Evolutionary conservation across 2,113 vertebrate genomes (phyloP), one percentile per base, ranked within the genome.

Genomic region (Anas platyrhynchos): DNA sequence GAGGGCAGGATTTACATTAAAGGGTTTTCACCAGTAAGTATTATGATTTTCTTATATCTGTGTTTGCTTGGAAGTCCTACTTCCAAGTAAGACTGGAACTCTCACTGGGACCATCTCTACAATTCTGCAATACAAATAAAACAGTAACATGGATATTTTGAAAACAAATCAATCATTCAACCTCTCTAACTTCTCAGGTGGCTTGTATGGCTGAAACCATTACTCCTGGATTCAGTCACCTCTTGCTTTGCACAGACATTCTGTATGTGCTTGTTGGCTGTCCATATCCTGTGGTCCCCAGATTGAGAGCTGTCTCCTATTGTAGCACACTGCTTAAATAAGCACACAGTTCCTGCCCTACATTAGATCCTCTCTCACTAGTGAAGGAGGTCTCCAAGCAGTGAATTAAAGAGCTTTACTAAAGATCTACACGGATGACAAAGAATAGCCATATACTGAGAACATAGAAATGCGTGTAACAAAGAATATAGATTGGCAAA

Each of bases 261-360:
- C 52, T 52, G 63, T 50, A 18, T 2, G 8, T 22, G 34, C 3
- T 12, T 79, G 3, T 71, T 80, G 22, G 9, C 25, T 44, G 41
- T 9, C 26, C 6, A 16, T 1, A 0, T 71, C 11, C 23, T 0
- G 0, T 13, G 6, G 18, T 50, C 6, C 14, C 9, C 13, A 55
- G 7, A 31, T 9, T 66, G 50, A 27, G 12, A 75, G 26, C 6
- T 8, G 25, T 71, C 26, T 75, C 62, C 34, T 66, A 1, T 14
- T 26, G 31, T 9, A 83, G 26, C 61, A 83, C 1, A 1, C 34
- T 36, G 9, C 27, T 80, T 75, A 71, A 75, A 79, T n/a, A 83
- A 66, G 34, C 16, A 43, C 13, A 44, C 36, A 31, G 32, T 66
- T 71, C 55, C 23, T 80, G 73, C 8, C 26, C 62, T n/a, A 4